Percentiles rank a stretch among this genome's conserved stretches.
phyloP scores from a whole-genome alignment of 2,113 vertebrate species.

The Xyrauchen texanus region DNA sequence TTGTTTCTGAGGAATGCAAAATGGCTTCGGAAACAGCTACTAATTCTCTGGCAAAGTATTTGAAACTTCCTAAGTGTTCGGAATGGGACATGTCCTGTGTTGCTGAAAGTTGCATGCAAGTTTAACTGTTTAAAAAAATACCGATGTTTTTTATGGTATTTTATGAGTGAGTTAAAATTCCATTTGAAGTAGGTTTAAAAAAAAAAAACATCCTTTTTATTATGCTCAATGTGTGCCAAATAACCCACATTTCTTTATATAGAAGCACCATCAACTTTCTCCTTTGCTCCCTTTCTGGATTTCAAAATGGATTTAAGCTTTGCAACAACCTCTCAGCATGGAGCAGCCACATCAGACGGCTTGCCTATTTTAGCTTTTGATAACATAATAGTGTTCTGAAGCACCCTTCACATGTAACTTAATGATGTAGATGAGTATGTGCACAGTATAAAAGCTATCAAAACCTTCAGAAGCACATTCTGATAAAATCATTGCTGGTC shows the following conservation, averaged over 20 bases:
- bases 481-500: slow-evolving; percentile 65
- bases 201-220: slow-evolving; percentile 38
- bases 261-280: slow-evolving; percentile 46
- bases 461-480: slow-evolving; percentile 64
- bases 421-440: slow-evolving; percentile 63
- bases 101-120: too few species aligned
- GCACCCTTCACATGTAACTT: slow-evolving; percentile 67
- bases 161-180: slow-evolving; percentile 49
- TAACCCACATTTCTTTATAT: slow-evolving; percentile 59
- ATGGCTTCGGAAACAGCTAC: not conserved
- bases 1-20: slow-evolving; percentile 30
- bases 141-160: not conserved
- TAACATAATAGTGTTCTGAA: slow-evolving; percentile 71
- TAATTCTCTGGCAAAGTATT: too few species aligned
- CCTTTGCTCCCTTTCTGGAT: slow-evolving; percentile 37
- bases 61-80: too few species aligned
- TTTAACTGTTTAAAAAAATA: too few species aligned
- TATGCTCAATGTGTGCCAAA: slow-evolving; percentile 51
- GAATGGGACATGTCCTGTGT: too few species aligned
- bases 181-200: slow-evolving; percentile 34
- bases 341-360: slow-evolving; percentile 47
- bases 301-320: slow-evolving; percentile 46
- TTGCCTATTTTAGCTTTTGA: slow-evolving; percentile 63
- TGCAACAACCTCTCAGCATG: slow-evolving; percentile 43
- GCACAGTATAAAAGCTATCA: slow-evolving; percentile 61